Conservation (phyloP, 2,113 vertebrate genomes). For the Taurulus bubalis region DNA sequence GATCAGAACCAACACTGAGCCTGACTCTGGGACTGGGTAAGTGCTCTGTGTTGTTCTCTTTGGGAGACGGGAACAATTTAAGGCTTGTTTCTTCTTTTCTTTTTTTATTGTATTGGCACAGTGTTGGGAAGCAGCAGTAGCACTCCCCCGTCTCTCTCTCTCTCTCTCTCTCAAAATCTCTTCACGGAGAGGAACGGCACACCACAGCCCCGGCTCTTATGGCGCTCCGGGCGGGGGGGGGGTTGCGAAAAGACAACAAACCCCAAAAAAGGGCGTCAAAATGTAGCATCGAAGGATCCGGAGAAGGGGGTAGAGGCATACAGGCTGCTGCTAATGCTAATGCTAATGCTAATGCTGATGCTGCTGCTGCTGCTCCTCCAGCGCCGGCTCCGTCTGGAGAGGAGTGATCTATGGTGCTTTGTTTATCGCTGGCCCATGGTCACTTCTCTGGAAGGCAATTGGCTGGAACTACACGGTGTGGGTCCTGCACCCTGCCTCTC, state of each 20-base stretch:
- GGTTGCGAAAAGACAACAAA: slow-evolving; percentile 50
- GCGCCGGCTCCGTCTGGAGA: slow-evolving; percentile 76
- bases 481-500: slow-evolving; percentile 84
- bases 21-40: slow-evolving; percentile 79
- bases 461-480: slow-evolving; percentile 86
- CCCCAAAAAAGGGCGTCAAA: slow-evolving; percentile 63
- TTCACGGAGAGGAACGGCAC: too few relatives aligned
- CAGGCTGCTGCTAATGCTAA: slow-evolving; percentile 15
- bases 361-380: slow-evolving; percentile 66
- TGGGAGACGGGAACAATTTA: slow-evolving; percentile 77
- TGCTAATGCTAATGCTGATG: too few relatives aligned
- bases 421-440: slow-evolving; percentile 85
- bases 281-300: slow-evolving; percentile 72
- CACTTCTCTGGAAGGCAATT: slow-evolving; percentile 89
- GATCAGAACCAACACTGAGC: slow-evolving; percentile 65
- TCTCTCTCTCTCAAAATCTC: slow-evolving; percentile 31
- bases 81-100: slow-evolving; percentile 25
- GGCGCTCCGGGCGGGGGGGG: too few relatives aligned
- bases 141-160: slow-evolving; percentile 45
- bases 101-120: slow-evolving; percentile 46
- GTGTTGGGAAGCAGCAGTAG: slow-evolving; percentile 40
- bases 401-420: slow-evolving; percentile 85
- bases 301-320: slow-evolving; percentile 58
- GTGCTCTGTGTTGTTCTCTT: slow-evolving; percentile 75
- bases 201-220: too few relatives aligned